Evolutionary conservation across 2,888 invertebrate genomes (phyloP), one percentile per base, ranked within the genome.

Genomic region (Spialia ferax): DNA sequence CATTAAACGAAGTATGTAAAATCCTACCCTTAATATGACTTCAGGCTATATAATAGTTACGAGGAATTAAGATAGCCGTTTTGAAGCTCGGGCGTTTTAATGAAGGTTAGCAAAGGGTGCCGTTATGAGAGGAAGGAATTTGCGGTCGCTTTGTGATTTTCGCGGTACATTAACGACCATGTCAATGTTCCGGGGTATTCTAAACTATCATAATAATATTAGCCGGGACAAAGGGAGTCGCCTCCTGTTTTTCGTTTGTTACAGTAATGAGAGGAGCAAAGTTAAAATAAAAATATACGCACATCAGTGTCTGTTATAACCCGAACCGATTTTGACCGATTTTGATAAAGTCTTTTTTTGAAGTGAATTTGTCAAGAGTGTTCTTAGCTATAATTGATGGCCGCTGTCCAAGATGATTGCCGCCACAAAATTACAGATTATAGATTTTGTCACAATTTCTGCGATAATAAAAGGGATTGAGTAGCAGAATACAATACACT

Each of bases 111-210:
- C 45, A 32, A 57, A 52, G 57, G 57, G 52, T 20, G 57, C 48
- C 50, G 50, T 65, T 59, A 59, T 52, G 59, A 59, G 22, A 32
- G 48, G 65, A 35, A 55, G 63, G 63, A 65, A 65, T 65, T 52
- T 50, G 52, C 35, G 64, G 64, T 50, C 22, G 22, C 63, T 64
- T 50, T 57, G 64, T 64, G 64, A 64, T 64, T 64, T 57, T 50
- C 57, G 35, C 48, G 64, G 63, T 26, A 45, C 52, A 52, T 50
- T 59, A 56, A 52, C 57, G 59, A 23, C 26, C 50, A 26, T 62
- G 61, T 63, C 29, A 55, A 55, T 55, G 55, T 63, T 42, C 22
- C 29, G 18, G 29, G 1, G 26, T 62, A 23, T 35, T 35, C 52
- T 20, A 54, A 42, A 63, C 52, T 23, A 26, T 23, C 54, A 54